These are phyloP conservation scores for Pogonocherus hispidulus DNA, from an alignment of 2,888 invertebrate species.

Conservation along the genomic window DNA sequence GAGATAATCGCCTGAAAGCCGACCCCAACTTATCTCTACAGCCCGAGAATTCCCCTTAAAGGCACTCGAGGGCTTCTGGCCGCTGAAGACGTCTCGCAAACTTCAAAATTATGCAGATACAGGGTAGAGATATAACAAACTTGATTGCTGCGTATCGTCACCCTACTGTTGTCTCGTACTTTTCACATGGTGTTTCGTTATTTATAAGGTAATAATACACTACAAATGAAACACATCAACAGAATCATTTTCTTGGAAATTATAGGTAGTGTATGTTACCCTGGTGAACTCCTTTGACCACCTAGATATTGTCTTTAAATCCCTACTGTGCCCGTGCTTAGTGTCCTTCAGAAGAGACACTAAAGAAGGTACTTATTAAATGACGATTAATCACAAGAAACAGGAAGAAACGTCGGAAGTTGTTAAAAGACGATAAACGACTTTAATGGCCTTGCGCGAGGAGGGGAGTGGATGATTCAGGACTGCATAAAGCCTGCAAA, in stretches of 20 bases:
- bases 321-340: too few relatives aligned
- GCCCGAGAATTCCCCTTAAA: neutral
- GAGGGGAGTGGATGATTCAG: neutral
- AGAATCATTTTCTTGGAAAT: too few relatives aligned
- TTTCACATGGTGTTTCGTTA: too few relatives aligned
- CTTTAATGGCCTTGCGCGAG: neutral
- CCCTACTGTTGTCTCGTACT: too few relatives aligned
- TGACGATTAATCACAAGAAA: neutral
- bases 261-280: too few relatives aligned
- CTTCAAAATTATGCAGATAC: neutral
- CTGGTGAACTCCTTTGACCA: too few relatives aligned
- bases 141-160: too few relatives aligned
- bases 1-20: neutral
- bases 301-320: too few relatives aligned
- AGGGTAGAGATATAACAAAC: neutral
- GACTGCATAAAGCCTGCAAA: neutral
- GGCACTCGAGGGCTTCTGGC: neutral
- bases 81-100: neutral
- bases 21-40: neutral
- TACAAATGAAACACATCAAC: too few relatives aligned
- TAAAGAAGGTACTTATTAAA: neutral
- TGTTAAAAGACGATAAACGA: neutral
- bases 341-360: neutral
- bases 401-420: neutral
- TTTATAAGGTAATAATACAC: too few relatives aligned